Evolutionary conservation across 2,113 vertebrate genomes (phyloP), one percentile per base, ranked within the genome.

Genomic region (Genyomyrus donnyi): DNA sequence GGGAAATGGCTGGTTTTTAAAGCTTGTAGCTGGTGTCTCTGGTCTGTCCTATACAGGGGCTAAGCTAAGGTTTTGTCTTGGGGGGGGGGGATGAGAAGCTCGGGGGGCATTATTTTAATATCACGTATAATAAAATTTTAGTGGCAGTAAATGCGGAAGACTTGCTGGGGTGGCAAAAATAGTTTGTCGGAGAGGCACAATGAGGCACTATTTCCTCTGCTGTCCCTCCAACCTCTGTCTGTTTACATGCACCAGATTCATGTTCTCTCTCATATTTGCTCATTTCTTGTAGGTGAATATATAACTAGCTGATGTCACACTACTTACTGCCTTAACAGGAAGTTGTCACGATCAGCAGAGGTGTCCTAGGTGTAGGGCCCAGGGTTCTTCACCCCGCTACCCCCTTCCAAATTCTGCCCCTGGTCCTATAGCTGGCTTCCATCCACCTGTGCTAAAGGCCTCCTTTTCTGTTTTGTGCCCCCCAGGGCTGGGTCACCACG

Each of bases 401-500:
- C 31, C 13, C 70, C 2, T 15, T 77, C 31, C 70, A 77, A 6
- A 39, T 35, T 77, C 31, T 1, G 11, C 31, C 11, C 35, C 31
- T 42, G 35, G 35, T 70, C 27, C 62, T 13, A 31, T 70, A 70
- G 62, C 62, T 31, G n/a, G 1, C 62, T 3, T 31, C n/a, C n/a
- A 70, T 39, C 31, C 74, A 77, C 35, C 74, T 42, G 35, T 19
- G 74, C 31, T 77, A 19, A 77, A 77, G 35, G 35, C 31, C 15
- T 19, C 15, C 74, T 80, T 80, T 80, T 19, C 74, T 80, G 74
- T 17, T 58, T 17, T 88, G 46, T 91, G 85, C 91, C 90, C 90
- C 3, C 35, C 91, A 98, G 97, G 96, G 94, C 45, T 98, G 97
- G 97, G 0, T 96, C 46, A 96, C 93, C 42, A 86, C 89, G 0